Percentiles rank a stretch among this genome's conserved stretches.
Evolutionary conservation across 2,888 invertebrate genomes (phyloP).

Genomic region (Protonemura montana): DNA sequence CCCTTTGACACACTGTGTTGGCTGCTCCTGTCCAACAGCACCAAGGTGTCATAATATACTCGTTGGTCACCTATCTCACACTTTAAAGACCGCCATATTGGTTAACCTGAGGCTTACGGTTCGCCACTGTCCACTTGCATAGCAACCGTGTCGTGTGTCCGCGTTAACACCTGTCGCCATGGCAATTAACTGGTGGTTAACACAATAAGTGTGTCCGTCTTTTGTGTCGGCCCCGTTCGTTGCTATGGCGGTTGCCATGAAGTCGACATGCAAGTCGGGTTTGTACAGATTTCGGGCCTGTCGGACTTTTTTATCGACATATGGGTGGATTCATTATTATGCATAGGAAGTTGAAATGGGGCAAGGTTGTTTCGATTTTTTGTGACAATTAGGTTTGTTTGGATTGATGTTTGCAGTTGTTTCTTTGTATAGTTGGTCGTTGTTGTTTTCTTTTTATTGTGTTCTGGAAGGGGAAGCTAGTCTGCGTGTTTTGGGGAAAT

Average conservation of each 20-base stretch:
- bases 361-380: neutral
- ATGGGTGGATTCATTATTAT: no score
- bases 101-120: no score
- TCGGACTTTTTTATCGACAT: neutral
- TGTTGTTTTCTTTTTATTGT: neutral
- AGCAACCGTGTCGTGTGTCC: no score
- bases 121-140: no score
- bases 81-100: no score
- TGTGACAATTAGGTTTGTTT: neutral
- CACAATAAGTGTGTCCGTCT: neutral
- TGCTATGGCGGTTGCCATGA: neutral
- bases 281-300: neutral
- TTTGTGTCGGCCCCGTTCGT: neutral
- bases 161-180: no score
- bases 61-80: neutral
- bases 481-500: no score
- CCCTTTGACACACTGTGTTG: no score
- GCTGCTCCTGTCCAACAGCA: neutral
- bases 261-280: neutral
- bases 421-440: no score
- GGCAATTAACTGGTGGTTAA: neutral
- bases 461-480: no score
- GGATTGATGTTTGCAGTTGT: no score
- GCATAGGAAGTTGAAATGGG: neutral
- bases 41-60: neutral